Conservation (phyloP, 2,113 vertebrate species). For the Amblyopsis rosae region DNA sequence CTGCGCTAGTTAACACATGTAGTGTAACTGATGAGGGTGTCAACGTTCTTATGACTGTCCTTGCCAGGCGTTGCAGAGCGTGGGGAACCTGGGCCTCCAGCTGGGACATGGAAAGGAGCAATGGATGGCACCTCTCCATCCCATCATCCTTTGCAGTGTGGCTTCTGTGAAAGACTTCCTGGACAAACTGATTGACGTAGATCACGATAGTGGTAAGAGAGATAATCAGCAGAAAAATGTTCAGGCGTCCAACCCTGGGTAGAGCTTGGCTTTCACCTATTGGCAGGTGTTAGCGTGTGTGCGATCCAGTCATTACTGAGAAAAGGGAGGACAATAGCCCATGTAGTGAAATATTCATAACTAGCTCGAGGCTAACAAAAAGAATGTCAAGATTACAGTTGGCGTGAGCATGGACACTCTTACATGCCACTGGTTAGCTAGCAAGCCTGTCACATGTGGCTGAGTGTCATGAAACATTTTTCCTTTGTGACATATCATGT, state of each 20-base stretch:
- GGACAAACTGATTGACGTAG: constrained; percentile 83
- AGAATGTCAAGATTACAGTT: constrained; percentile 38
- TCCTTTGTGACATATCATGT: constrained; percentile 49
- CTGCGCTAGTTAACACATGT: constrained; percentile 18
- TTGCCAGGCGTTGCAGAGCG: constrained; percentile 85
- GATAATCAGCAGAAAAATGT: constrained; percentile 2
- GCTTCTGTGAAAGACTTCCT: constrained; percentile 83
- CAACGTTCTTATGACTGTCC: constrained; percentile 23
- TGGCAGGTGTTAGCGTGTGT: constrained; percentile 34
- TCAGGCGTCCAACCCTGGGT: neutral
- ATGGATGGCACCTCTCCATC: constrained; percentile 89
- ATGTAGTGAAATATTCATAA: constrained; percentile 73
- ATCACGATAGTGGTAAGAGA: constrained; percentile 79
- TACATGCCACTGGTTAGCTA: constrained; percentile 34
- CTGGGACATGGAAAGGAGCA: constrained; percentile 90
- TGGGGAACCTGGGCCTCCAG: constrained; percentile 90
- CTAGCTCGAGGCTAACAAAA: constrained; percentile 33
- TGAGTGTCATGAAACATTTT: constrained; percentile 42
- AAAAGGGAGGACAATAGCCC: constrained; percentile 36
- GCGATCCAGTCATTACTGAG: constrained; percentile 29
- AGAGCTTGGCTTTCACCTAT: constrained; percentile 22
- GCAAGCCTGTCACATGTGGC: constrained; percentile 44
- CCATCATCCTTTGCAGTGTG: constrained; percentile 83
- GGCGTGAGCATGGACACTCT: constrained; percentile 23
- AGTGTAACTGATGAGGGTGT: constrained; percentile 5